Evolutionary conservation across 2,888 invertebrate genomes (phyloP).

Genomic region (Drosophila aldrichi): DNA sequence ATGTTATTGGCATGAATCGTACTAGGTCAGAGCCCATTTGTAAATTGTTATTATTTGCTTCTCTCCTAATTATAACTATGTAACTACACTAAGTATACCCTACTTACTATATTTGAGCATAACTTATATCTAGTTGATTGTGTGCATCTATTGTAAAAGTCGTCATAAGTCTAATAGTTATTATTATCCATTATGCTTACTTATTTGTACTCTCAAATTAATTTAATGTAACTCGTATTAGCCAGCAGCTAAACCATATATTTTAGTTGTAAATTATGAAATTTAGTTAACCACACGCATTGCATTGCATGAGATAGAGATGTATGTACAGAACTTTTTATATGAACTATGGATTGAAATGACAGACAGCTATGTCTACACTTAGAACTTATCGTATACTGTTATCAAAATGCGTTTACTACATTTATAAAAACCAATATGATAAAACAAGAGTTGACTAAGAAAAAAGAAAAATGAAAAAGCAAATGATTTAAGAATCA

Average conservation of each 20-base stretch:
- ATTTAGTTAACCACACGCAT: conserved; percentile 67
- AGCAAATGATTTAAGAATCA: conserved; percentile 15
- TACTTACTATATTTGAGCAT: conserved; percentile 34
- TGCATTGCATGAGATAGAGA: conserved; percentile 57
- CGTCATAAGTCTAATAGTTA: conserved; percentile 47
- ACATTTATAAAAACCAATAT: conserved; percentile 66
- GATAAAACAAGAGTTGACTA: conserved; percentile 29
- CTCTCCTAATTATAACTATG: conserved; percentile 43
- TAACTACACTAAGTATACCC: conserved; percentile 15
- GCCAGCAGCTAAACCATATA: conserved; percentile 54
- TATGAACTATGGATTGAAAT: conserved; percentile 48
- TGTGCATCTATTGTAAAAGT: conserved; percentile 53
- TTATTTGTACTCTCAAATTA: conserved; percentile 75
- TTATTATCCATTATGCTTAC: conserved; percentile 58
- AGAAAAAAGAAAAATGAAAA: not conserved
- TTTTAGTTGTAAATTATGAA: conserved; percentile 70
- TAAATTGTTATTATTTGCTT: conserved; percentile 26
- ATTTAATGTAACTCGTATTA: conserved; percentile 57
- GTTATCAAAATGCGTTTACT: conserved; percentile 80
- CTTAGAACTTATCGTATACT: conserved; percentile 63
- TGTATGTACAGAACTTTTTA: conserved; percentile 58
- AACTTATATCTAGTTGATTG: conserved; percentile 44
- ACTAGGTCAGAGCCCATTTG: conserved; percentile 25
- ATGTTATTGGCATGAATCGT: conserved; percentile 26
- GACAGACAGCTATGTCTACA: conserved; percentile 24